Percentiles rank a stretch among this genome's conserved stretches.
Conservation (phyloP, 2,888 invertebrate species). For the Oligia fasciuncula region DNA sequence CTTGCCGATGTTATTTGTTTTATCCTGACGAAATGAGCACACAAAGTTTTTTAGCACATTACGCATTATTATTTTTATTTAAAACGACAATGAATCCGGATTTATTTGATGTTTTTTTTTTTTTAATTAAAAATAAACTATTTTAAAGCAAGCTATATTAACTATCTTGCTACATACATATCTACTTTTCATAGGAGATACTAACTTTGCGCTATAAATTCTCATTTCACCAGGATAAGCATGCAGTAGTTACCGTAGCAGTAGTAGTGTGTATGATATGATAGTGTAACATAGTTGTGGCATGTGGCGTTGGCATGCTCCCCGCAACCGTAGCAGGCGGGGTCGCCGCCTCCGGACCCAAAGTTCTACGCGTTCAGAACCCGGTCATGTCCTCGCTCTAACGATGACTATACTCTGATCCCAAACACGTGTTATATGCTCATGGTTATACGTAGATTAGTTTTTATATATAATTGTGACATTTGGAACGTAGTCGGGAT, state of each 20-base stretch:
- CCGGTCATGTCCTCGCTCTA: constrained; percentile 53
- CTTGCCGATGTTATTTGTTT: constrained; percentile 66
- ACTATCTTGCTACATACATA: not conserved
- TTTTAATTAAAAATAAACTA: not conserved
- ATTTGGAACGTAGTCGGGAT: constrained; percentile 63
- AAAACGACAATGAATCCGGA: not conserved
- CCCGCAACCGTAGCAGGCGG: constrained; percentile 80
- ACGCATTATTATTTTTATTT: constrained; percentile 6
- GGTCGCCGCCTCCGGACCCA: constrained; percentile 76
- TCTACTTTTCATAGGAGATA: not conserved
- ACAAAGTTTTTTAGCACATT: not conserved
- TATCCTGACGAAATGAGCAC: constrained; percentile 71
- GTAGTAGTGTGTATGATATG: constrained; percentile 65
- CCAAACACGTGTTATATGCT: constrained; percentile 59
- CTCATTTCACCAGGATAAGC: constrained; percentile 74
- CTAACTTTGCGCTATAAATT: not conserved
- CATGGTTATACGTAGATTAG: constrained; percentile 63
- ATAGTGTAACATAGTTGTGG: constrained; percentile 80
- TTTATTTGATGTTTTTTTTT: too few species aligned
- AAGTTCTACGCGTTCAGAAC: constrained; percentile 80
- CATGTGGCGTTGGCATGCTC: constrained; percentile 89
- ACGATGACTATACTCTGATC: constrained; percentile 66
- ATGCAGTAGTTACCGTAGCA: constrained; percentile 76
- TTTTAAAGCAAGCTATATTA: not conserved
- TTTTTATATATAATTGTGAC: constrained; percentile 54